Base-by-base conservation (phyloP, 2,113 vertebrate genomes). In the Pavo muticus region DNA sequence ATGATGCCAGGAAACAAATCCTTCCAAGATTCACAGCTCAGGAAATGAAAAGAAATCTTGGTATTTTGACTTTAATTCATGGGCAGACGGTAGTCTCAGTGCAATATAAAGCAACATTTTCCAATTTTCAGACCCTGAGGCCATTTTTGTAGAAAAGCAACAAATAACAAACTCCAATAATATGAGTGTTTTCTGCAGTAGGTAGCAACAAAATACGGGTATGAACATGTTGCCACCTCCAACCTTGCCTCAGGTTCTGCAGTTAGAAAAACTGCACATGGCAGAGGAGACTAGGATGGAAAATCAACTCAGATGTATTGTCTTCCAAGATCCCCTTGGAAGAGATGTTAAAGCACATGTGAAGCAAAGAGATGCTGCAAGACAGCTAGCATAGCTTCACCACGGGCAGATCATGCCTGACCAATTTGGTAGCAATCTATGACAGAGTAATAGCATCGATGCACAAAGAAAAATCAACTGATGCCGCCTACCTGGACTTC, bases 151-250 rank as follows among this genome's bases (percentile, higher is more conserved):
- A 68, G 23, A 25, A 48, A 0, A n/a, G 1, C 1, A 1, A 59
- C 45, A 54, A 67, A 18, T 16, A 7, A 61, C 25, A 61, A 56
- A 71, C 11, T 61, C 3, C 0, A 29, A 18, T 2, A 81, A 68
- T 15, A 11, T 0, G 5, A 87, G 12, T 2, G 0, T 6, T 85
- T 90, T 75, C 35, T 11, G 4, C 2, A 29, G 29, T 52, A 9
- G 82, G 39, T 6, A 60, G 20, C 37, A 23, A 63, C 7, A 45
- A 81, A 59, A 64, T 32, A 37, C 0, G 0, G 24, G 45, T 59
- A 20, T 1, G 6, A 87, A 67, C 1, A 1, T 73, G 35, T 23
- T 74, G 40, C 37, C 27, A 63, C 8, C 35, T 75, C 19, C 1
- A 1, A 44, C 1, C 10, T 24, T 60, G 44, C 39, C 42, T 65